A percentile compares a stretch with the other conserved stretches of the same genome.
phyloP scores from a whole-genome alignment of 2,797 vertebrate genomes.

The Melanogrammus aeglefinus region DNA sequence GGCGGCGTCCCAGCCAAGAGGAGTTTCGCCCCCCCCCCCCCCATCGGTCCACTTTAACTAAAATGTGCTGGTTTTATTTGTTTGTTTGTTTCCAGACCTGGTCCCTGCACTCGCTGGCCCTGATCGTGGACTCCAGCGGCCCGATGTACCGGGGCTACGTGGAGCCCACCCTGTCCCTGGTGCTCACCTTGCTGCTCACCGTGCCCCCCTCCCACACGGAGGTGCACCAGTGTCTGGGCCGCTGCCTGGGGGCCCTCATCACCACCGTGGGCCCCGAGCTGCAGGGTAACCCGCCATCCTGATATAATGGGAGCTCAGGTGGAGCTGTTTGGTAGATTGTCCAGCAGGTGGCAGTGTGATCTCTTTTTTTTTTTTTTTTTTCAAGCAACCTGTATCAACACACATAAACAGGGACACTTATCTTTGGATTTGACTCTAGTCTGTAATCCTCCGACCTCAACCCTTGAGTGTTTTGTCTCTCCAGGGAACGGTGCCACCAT shows the following conservation, averaged over 20 bases:
- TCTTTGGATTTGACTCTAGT: no score
- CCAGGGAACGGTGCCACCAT: constrained; percentile 91
- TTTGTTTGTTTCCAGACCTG: constrained; percentile 80
- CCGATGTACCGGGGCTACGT: constrained; percentile 99
- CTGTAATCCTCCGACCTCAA: constrained; percentile 4
- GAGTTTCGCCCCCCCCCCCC: not conserved
- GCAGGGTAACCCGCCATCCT: constrained; percentile 77
- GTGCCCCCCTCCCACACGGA: constrained; percentile 96
- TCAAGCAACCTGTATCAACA: not conserved
- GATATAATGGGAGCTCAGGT: not conserved
- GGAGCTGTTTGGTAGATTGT: not conserved
- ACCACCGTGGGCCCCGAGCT: constrained; percentile 97
- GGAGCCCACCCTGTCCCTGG: constrained; percentile 93
- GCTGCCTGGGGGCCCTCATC: constrained; percentile 96
- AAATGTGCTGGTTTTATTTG: not conserved
- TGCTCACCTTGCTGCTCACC: constrained; percentile 92
- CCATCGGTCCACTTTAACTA: not conserved
- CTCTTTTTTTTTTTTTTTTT: not conserved
- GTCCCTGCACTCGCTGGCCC: constrained; percentile 95
- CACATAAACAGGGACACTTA: not conserved
- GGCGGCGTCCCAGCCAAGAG: constrained; percentile 19
- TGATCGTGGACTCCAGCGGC: constrained; percentile 98
- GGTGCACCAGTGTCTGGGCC: constrained; percentile 96
- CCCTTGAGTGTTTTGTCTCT: constrained; percentile 24
- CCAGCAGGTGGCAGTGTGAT: constrained; percentile 52